Conservation (phyloP, 1,140 invertebrate species). For the Brachionus rotundiformis region DNA sequence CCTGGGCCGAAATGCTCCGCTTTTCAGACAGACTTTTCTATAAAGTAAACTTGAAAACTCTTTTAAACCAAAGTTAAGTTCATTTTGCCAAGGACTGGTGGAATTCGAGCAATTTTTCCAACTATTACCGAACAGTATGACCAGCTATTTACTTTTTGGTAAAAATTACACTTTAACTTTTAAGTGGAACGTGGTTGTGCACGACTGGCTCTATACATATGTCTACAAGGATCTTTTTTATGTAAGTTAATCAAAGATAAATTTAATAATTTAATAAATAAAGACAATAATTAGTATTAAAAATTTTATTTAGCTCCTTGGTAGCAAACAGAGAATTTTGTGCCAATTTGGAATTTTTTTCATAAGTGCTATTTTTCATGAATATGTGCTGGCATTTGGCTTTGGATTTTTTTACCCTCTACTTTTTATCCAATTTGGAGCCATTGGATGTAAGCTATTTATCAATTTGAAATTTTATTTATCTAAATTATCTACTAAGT, state of each 20-base stretch:
- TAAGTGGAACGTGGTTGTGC: conserved; percentile 89
- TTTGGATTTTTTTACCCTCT: conserved; percentile 84
- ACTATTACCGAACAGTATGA: conserved; percentile 70
- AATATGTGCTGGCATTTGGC: conserved; percentile 76
- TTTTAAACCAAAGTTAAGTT: background rate
- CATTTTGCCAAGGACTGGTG: conserved; percentile 81
- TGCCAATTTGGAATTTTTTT: conserved; percentile 68
- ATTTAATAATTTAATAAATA: background rate
- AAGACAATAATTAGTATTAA: background rate
- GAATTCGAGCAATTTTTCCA: conserved; percentile 78
- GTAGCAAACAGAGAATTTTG: conserved; percentile 54
- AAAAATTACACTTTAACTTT: conserved; percentile 58
- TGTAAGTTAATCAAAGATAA: conserved; percentile 58
- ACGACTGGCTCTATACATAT: conserved; percentile 90
- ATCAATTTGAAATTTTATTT: background rate
- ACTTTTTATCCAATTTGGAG: conserved; percentile 70
- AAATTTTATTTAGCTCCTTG: conserved; percentile 52
- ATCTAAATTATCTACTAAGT: background rate
- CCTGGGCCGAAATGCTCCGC: conserved; percentile 78
- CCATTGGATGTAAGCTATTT: conserved; percentile 62
- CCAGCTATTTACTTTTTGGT: background rate
- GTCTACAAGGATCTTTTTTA: conserved; percentile 82
- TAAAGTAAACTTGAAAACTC: conserved; percentile 57
- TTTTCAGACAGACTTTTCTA: conserved; percentile 76
- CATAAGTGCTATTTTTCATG: conserved; percentile 75